A percentile compares a stretch with the other conserved stretches of the same genome.
These are phyloP conservation scores for Palythoa heliodiscus DNA, from an alignment of 92 coral and sea anemone genomes.

Conservation along the genomic window DNA sequence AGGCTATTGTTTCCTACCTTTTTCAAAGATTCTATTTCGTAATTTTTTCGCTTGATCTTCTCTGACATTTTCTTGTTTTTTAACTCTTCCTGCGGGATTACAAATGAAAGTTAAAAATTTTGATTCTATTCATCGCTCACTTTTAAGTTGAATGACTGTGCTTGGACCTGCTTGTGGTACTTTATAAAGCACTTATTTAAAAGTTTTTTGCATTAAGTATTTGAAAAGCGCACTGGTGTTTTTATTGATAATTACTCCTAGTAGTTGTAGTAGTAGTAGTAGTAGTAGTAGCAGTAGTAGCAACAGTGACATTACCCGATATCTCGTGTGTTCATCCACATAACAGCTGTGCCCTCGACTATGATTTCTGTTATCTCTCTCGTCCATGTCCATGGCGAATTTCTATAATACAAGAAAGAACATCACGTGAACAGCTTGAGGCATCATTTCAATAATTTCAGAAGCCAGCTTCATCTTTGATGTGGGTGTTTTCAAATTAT, in stretches of 20 bases:
- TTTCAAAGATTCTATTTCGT: slow-evolving; percentile 91
- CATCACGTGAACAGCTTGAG: too few relatives aligned
- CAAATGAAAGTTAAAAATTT: neutral
- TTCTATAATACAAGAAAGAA: slow-evolving; percentile 50
- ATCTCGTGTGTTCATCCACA: slow-evolving; percentile 75
- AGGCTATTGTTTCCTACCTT: slow-evolving; percentile 55
- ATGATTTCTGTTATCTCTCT: slow-evolving; percentile 58
- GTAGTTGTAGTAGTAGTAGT: too few relatives aligned
- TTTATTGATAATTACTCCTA: too few relatives aligned
- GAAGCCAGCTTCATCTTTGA: neutral
- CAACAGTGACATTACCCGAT: slow-evolving; percentile 56
- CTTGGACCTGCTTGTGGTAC: too few relatives aligned
- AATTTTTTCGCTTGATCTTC: slow-evolving; percentile 81
- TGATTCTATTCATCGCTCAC: neutral
- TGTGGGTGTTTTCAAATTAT: too few relatives aligned
- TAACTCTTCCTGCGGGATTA: slow-evolving; percentile 67
- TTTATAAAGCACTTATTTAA: neutral
- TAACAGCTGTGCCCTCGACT: slow-evolving; percentile 70
- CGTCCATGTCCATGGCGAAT: slow-evolving; percentile 92
- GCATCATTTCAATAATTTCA: too few relatives aligned
- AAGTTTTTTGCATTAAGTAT: too few relatives aligned
- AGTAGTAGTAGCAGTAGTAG: too few relatives aligned
- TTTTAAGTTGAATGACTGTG: neutral
- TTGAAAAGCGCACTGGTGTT: too few relatives aligned
- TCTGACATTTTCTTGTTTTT: slow-evolving; percentile 80